phyloP scores from a whole-genome alignment of 2,888 invertebrate species.

The Operophtera brumata region DNA sequence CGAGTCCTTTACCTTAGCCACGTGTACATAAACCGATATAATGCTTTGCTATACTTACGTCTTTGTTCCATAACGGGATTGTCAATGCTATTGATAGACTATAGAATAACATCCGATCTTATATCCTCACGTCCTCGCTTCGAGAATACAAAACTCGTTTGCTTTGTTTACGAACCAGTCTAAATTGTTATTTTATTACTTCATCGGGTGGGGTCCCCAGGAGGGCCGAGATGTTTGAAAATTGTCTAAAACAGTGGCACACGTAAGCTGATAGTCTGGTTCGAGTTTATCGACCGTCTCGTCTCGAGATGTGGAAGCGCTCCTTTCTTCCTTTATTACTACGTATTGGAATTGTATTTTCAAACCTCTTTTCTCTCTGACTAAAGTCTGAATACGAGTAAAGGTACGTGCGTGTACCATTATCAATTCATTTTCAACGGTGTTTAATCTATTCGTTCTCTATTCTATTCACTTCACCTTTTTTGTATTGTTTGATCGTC shows the following conservation, averaged over 20 bases:
- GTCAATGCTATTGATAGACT: constrained; percentile 63
- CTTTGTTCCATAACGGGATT: constrained; percentile 48
- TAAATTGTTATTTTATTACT: constrained; percentile 25
- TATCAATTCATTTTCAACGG: background rate
- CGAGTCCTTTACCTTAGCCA: constrained; percentile 45
- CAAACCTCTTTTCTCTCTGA: background rate
- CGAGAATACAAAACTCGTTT: constrained; percentile 30
- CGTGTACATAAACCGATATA: constrained; percentile 49
- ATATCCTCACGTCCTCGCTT: constrained; percentile 49
- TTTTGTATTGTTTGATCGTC: background rate
- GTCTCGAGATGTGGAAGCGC: constrained; percentile 47
- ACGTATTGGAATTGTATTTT: constrained; percentile 5
- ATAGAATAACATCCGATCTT: constrained; percentile 49
- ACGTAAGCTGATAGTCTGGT: constrained; percentile 46
- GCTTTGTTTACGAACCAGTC: constrained; percentile 38
- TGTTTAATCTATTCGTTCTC: background rate
- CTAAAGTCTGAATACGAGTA: background rate
- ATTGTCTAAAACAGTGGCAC: constrained; percentile 50
- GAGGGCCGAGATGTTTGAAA: constrained; percentile 40
- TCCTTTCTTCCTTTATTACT: constrained; percentile 26
- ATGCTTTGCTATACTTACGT: constrained; percentile 38
- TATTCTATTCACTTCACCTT: background rate
- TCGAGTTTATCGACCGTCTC: constrained; percentile 71
- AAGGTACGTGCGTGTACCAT: background rate
- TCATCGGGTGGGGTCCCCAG: constrained; percentile 23